Evolutionary conservation across 53 echinoderm and acorn worm genomes (phyloP), one percentile per base, ranked within the genome.

Genomic region (Holothuria leucospilota): DNA sequence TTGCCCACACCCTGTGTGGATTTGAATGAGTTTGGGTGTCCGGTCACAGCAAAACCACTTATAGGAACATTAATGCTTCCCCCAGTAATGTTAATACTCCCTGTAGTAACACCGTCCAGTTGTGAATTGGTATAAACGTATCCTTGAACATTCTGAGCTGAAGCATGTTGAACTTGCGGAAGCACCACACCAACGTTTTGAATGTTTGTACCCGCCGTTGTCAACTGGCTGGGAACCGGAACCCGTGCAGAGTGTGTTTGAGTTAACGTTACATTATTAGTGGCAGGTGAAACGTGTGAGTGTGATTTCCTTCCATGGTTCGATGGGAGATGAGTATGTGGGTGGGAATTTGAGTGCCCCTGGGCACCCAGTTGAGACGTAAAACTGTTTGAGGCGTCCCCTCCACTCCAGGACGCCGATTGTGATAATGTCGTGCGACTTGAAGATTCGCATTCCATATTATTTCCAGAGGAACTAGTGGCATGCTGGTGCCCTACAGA

Each of bases 371-470:
- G 65, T 39, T 82, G 82, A 41, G 82, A 82, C 40, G 63, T 82
- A 82, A 82, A 82, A 85, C 95, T 91, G 89, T 91, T 89, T 25
- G 90, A 71, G 18, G 88, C 85, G 15, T 82, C 79, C 24, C 77
- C 86, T 15, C 89, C 91, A 39, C 91, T 90, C 66, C 86, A 90
- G 61, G 93, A 89, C 59, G 87, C 96, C 63, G 92, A 95, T 51
- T 82, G 82, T 18, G 82, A 82, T 64, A 82, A 64, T 34, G 82
- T 64, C 15, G 87, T 91, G 51, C 86, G 80, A 23, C 87, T 86
- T 29, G 89, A 84, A 18, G 85, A 88, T 68, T 98, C 98, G 51
- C 92, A 98, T 71, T 98, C 98, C 95, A 98, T 98, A 56, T 46
- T 46, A 46, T 88, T 62, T 15, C 94, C 92, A 13, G 84, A 77